These are phyloP conservation scores for Dryoscopus gambensis DNA, from an alignment of 2,113 vertebrate genomes.

Conservation along the genomic window DNA sequence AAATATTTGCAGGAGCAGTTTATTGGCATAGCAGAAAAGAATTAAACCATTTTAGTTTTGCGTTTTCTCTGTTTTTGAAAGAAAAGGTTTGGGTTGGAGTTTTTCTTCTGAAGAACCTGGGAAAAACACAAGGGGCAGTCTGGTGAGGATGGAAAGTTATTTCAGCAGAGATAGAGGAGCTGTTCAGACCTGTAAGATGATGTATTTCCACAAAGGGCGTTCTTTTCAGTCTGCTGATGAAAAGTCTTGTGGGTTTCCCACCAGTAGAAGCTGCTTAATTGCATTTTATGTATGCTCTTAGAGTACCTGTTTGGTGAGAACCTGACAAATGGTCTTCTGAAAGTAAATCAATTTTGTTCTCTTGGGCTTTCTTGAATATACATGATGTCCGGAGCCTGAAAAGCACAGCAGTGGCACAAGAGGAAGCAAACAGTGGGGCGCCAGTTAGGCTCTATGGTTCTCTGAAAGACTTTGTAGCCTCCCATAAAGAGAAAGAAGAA, in stretches of 20 bases:
- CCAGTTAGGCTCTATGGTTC: conserved; percentile 62
- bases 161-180: neutral
- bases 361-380: conserved; percentile 66
- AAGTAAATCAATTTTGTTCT: conserved; percentile 68
- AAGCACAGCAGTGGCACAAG: conserved; percentile 68
- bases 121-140: neutral
- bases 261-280: conserved; percentile 52
- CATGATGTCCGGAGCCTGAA: conserved; percentile 65
- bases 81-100: neutral
- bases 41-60: neutral
- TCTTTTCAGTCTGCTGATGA: conserved; percentile 47
- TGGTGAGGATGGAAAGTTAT: neutral
- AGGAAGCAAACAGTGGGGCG: conserved; percentile 72
- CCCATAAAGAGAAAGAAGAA: conserved; percentile 64
- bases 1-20: neutral
- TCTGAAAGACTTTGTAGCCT: conserved; percentile 67
- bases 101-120: neutral
- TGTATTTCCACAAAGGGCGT: neutral
- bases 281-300: conserved; percentile 46
- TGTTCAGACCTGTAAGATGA: conserved; percentile 24
- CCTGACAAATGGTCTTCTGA: conserved; percentile 67
- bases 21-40: neutral
- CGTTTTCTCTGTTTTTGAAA: neutral
- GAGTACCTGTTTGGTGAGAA: conserved; percentile 72
- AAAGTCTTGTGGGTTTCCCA: conserved; percentile 62